Evolutionary conservation across 2,888 invertebrate species (phyloP).

Genomic region (Dusona sp.): DNA sequence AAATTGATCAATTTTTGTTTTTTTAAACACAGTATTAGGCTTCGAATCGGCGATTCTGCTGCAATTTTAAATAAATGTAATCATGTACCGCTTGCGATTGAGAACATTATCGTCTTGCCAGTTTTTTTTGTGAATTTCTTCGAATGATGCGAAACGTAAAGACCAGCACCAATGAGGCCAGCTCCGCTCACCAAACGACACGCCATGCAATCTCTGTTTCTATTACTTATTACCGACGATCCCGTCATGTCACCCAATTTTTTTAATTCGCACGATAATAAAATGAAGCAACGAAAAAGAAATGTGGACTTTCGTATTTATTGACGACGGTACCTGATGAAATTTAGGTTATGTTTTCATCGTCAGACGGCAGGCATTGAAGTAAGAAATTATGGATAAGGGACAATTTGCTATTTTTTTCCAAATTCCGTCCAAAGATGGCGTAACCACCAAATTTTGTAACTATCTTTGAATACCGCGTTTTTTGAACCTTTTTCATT

Average conservation of each 20-base stretch:
- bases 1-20: constrained; percentile 76
- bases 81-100: constrained; percentile 85
- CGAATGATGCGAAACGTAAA: constrained; percentile 87
- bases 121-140: constrained; percentile 86
- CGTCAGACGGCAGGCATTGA: constrained; percentile 14
- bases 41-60: constrained; percentile 15
- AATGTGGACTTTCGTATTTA: neutral
- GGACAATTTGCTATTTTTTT: neutral
- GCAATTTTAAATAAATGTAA: constrained; percentile 23
- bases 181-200: constrained; percentile 88
- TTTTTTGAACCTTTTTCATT: neutral
- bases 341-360: constrained; percentile 47
- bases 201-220: constrained; percentile 86
- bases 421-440: constrained; percentile 19
- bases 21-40: neutral
- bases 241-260: constrained; percentile 59
- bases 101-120: constrained; percentile 85
- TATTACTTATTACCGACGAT: constrained; percentile 81
- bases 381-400: neutral
- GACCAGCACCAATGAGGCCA: constrained; percentile 88
- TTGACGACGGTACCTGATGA: neutral
- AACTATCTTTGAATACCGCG: neutral
- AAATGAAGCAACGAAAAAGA: neutral
- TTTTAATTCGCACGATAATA: neutral
- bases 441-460: constrained; percentile 13